Percentiles rank a stretch among this genome's conserved stretches.
Evolutionary conservation across 2,797 vertebrate species (phyloP).

Genomic region (Xyrichtys novacula): DNA sequence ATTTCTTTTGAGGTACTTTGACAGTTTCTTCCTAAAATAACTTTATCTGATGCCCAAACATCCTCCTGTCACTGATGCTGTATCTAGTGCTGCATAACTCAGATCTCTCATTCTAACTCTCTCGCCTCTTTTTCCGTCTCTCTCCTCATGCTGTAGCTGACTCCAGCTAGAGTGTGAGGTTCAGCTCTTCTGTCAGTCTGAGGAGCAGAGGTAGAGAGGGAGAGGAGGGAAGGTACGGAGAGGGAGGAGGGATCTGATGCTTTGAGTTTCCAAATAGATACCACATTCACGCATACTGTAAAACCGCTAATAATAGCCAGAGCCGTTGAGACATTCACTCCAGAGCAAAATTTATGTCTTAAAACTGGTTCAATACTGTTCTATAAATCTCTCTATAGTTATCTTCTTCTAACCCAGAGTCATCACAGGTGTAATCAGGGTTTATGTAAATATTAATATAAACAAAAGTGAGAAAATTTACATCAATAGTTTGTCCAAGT

Average conservation of each 20-base stretch:
- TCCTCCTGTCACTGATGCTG: slow-evolving; percentile 68
- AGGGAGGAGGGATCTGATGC: slow-evolving; percentile 23
- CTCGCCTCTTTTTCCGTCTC: slow-evolving; percentile 1
- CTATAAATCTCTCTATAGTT: background rate
- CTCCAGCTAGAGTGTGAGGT: slow-evolving; percentile 65
- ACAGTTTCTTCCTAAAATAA: slow-evolving; percentile 78
- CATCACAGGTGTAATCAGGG: too few species aligned
- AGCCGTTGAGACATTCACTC: slow-evolving; percentile 10
- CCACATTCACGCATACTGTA: slow-evolving; percentile 37
- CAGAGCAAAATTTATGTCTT: slow-evolving; percentile 17
- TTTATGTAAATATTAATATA: too few species aligned
- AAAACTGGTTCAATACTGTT: slow-evolving; percentile 13
- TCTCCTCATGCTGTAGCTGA: slow-evolving; percentile 55
- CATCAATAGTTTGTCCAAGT: too few species aligned
- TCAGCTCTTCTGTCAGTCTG: slow-evolving; percentile 70
- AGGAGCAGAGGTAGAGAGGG: slow-evolving; percentile 50
- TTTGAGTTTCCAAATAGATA: slow-evolving; percentile 52
- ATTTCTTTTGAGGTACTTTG: slow-evolving; percentile 67
- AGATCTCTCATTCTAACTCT: slow-evolving; percentile 16
- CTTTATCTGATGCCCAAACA: slow-evolving; percentile 73
- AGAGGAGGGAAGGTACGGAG: slow-evolving; percentile 35
- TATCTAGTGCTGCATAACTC: slow-evolving; percentile 60
- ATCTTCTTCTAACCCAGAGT: too few species aligned
- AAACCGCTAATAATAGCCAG: slow-evolving; percentile 28
- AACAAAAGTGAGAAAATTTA: too few species aligned